Conservation (phyloP, 2,888 invertebrate species). For the Falcaria lacertinaria region DNA sequence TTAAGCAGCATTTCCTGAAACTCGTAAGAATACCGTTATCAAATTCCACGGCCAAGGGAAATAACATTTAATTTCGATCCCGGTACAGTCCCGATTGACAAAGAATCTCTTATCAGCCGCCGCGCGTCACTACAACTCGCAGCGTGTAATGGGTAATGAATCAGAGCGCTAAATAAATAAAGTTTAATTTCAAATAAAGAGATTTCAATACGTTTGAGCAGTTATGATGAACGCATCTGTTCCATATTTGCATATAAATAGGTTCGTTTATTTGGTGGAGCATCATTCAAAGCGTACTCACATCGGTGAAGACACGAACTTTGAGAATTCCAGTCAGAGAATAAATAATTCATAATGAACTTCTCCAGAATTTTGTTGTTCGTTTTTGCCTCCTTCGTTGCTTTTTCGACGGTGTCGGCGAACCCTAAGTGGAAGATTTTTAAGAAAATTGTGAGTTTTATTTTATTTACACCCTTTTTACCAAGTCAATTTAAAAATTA, state of each 20-base stretch:
- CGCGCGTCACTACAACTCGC: neutral
- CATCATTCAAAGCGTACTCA: neutral
- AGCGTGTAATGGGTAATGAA: neutral
- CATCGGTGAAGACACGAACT: neutral
- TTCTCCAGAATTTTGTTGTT: conserved; percentile 15
- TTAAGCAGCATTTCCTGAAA: neutral
- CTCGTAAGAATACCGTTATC: neutral
- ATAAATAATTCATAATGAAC: conserved; percentile 10
- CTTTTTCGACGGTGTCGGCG: conserved; percentile 15
- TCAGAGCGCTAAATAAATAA: neutral
- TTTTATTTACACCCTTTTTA: no score
- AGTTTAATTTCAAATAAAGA: neutral
- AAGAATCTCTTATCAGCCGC: conserved; percentile 1
- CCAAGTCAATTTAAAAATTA: no score
- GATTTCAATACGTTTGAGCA: neutral
- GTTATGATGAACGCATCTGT: neutral
- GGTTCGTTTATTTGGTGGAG: neutral
- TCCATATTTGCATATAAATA: neutral
- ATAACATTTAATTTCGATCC: neutral
- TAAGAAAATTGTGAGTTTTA: conserved; percentile 50
- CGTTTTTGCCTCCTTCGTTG: conserved; percentile 13
- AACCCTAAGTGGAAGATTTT: conserved; percentile 45
- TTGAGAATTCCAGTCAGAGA: neutral
- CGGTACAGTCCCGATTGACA: conserved; percentile 2
- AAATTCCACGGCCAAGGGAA: neutral